A percentile compares a stretch with the other conserved stretches of the same genome.
Conservation (phyloP, 2,797 vertebrate species). For the Toxotes lorentzi region DNA sequence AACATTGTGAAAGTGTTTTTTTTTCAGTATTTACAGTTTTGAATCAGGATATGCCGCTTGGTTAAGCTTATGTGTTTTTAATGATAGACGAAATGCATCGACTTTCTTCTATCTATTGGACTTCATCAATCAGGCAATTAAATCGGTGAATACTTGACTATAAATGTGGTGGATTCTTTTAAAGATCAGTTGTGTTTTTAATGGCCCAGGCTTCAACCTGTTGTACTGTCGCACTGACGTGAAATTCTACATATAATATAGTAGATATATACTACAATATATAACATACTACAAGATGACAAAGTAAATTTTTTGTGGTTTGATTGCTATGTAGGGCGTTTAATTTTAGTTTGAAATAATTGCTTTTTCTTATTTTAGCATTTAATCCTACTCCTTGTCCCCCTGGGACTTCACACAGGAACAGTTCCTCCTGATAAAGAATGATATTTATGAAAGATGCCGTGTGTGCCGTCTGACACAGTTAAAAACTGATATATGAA, state of each 20-base stretch:
- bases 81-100: background rate
- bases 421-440: background rate
- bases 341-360: background rate
- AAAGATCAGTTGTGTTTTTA: background rate
- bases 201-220: background rate
- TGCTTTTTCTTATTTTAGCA: background rate
- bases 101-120: background rate
- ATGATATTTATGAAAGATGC: slow-evolving; percentile 8
- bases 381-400: slow-evolving; percentile 6
- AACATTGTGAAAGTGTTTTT: background rate
- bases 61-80: background rate
- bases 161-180: background rate
- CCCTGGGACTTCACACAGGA: background rate
- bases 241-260: background rate
- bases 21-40: background rate
- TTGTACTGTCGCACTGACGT: background rate
- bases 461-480: background rate
- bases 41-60: background rate
- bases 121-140: background rate
- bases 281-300: background rate
- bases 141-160: background rate
- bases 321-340: background rate
- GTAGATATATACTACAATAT: too few relatives aligned
- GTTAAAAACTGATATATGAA: slow-evolving; percentile 12
- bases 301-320: background rate